These are phyloP conservation scores for Agonopterix subpropinquella DNA, from an alignment of 2,888 invertebrate genomes.

Conservation along the genomic window DNA sequence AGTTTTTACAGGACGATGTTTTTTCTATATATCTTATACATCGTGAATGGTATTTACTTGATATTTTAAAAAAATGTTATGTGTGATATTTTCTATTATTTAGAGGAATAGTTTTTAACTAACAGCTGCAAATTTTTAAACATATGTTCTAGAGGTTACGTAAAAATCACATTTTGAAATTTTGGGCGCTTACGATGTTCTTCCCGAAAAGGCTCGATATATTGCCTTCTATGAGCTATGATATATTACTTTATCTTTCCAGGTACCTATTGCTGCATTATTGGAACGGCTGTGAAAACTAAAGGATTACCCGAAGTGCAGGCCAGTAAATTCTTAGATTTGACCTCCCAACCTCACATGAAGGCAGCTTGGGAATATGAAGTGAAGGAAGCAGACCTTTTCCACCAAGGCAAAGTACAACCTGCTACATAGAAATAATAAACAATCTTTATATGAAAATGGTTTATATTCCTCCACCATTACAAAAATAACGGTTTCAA, in stretches of 20 bases:
- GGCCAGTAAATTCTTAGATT: conserved; percentile 56
- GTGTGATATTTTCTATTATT: too few relatives aligned
- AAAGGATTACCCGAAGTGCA: conserved; percentile 60
- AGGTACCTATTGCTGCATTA: conserved; percentile 65
- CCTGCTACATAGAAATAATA: conserved; percentile 25
- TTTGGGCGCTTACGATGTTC: too few relatives aligned
- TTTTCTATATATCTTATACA: too few relatives aligned
- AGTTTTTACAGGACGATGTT: too few relatives aligned
- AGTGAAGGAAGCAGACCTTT: conserved; percentile 51
- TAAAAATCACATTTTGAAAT: too few relatives aligned
- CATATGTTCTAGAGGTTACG: too few relatives aligned
- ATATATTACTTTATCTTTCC: not conserved
- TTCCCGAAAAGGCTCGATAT: too few relatives aligned
- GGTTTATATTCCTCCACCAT: conserved; percentile 24
- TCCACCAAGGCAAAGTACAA: conserved; percentile 44
- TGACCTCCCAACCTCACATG: conserved; percentile 46
- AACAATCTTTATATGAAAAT: conserved; percentile 11
- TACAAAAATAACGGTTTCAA: conserved; percentile 18
- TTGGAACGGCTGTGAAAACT: conserved; percentile 54
- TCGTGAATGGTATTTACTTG: too few relatives aligned
- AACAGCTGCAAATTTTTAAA: too few relatives aligned
- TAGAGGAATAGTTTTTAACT: too few relatives aligned
- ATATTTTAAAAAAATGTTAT: too few relatives aligned
- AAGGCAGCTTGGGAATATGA: conserved; percentile 54
- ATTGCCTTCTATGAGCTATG: too few relatives aligned